Conservation (phyloP, 2,797 vertebrate species). For the Propithecus perrieri region DNA sequence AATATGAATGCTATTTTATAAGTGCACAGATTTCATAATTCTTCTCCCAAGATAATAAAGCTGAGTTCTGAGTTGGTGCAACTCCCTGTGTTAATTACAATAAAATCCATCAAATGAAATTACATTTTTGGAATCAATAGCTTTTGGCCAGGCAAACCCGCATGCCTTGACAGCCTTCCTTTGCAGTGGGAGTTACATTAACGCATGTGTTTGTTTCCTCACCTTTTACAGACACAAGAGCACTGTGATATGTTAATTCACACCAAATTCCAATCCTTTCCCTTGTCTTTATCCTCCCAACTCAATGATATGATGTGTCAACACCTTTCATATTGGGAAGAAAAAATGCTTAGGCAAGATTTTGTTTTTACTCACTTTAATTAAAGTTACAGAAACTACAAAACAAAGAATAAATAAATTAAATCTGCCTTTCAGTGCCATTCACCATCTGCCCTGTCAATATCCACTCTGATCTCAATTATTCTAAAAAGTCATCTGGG, state of each 20-base stretch:
- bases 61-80: slow-evolving; percentile 81
- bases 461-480: slow-evolving; percentile 67
- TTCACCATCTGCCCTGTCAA: slow-evolving; percentile 55
- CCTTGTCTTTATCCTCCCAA: slow-evolving; percentile 78
- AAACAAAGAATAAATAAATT: slow-evolving; percentile 73
- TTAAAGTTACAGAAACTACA: slow-evolving; percentile 74
- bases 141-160: slow-evolving; percentile 78
- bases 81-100: slow-evolving; percentile 85
- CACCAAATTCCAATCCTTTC: slow-evolving; percentile 84
- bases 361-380: slow-evolving; percentile 74
- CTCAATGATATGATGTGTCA: slow-evolving; percentile 81
- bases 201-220: slow-evolving; percentile 83
- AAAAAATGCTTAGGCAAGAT: slow-evolving; percentile 69
- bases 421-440: slow-evolving; percentile 54
- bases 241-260: slow-evolving; percentile 86
- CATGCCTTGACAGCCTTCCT: slow-evolving; percentile 80
- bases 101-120: slow-evolving; percentile 86
- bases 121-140: slow-evolving; percentile 84
- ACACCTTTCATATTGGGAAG: slow-evolving; percentile 79
- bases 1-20: slow-evolving; percentile 81
- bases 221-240: slow-evolving; percentile 76
- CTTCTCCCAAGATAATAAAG: slow-evolving; percentile 83
- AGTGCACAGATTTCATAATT: slow-evolving; percentile 85
- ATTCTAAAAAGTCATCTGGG: slow-evolving; percentile 65
- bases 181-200: slow-evolving; percentile 82